phyloP scores from a whole-genome alignment of 1,140 invertebrate genomes.

The Kradibia gibbosae region DNA sequence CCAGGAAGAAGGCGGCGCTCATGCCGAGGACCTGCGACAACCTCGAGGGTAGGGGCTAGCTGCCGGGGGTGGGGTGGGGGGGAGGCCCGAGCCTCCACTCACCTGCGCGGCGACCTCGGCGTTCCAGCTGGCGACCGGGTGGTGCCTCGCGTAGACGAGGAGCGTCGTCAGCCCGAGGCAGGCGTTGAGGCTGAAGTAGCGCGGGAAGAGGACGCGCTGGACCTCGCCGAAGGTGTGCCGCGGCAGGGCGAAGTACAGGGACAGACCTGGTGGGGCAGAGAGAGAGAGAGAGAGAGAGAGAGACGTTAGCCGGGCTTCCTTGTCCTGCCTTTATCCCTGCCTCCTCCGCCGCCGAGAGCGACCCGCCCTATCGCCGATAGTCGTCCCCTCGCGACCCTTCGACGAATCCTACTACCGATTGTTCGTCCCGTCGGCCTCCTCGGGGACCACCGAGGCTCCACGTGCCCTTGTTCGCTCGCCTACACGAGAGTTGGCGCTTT shows the following conservation, averaged over 20 bases:
- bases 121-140: constrained; percentile 68
- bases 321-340: neutral
- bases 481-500: too few species aligned
- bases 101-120: constrained; percentile 72
- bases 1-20: constrained; percentile 79
- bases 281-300: too few species aligned
- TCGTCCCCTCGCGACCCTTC: too few species aligned
- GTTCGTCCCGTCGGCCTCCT: too few species aligned
- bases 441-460: too few species aligned
- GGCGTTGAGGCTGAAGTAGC: constrained; percentile 86
- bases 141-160: constrained; percentile 77
- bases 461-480: too few species aligned
- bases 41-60: too few species aligned
- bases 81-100: neutral
- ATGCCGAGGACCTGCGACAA: constrained; percentile 77
- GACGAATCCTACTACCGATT: too few species aligned
- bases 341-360: too few species aligned
- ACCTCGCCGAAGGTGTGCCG: constrained; percentile 87
- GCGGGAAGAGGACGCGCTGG: constrained; percentile 87
- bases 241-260: constrained; percentile 86
- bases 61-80: too few species aligned
- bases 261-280: constrained; percentile 77
- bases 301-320: neutral
- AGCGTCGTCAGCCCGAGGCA: constrained; percentile 82
- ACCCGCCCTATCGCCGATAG: too few species aligned